Evolutionary conservation across 1,140 invertebrate genomes (phyloP), one percentile per base, ranked within the genome.

Genomic region (Macrosteles quadrilineatus): DNA sequence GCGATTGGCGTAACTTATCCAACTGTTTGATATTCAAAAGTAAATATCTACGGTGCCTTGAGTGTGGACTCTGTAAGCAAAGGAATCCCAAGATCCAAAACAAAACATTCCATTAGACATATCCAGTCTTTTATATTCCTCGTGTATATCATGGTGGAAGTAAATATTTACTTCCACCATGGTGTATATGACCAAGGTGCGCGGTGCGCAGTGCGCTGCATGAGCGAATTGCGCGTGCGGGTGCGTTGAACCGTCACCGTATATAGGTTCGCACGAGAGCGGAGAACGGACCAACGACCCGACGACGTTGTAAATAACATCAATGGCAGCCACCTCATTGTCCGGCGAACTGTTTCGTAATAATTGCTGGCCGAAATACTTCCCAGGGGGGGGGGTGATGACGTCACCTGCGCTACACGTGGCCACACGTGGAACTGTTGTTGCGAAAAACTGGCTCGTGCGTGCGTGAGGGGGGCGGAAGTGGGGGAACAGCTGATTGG

Each of bases 401-500:
- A 64, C 59, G 59, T 64, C 59, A 64, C 32, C 17, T 64, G 59
- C 9, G 14, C 59, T 64, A 64, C 59, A 64, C 59, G 59, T 64
- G 59, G 59, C 59, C 14, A 27, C 59, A 64, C 59, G 59, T 64
- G 59, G 59, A 64, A 64, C 59, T 64, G 59, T 64, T 64, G 59
- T 64, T 64, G 59, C 59, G 59, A 64, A 64, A 64, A 64, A 57
- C 53, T 21, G 21, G 23, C 27, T 14, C 19, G 29, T 40, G 31
- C 17, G 30, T n/a, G 59, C 3, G 31, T 29, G 23, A 23, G 9
- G 59, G 59, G 59, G 25, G 59, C 11, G 27, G 27, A 32, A 27
- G n/a, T 6, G 59, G 32, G 59, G 32, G 27, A n/a, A 64, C 59
- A 64, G 59, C 59, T 64, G 59, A 64, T 64, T 30, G 32, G 11